These are phyloP conservation scores for Papilio helenus DNA, from an alignment of 1,140 invertebrate genomes.

Conservation along the genomic window DNA sequence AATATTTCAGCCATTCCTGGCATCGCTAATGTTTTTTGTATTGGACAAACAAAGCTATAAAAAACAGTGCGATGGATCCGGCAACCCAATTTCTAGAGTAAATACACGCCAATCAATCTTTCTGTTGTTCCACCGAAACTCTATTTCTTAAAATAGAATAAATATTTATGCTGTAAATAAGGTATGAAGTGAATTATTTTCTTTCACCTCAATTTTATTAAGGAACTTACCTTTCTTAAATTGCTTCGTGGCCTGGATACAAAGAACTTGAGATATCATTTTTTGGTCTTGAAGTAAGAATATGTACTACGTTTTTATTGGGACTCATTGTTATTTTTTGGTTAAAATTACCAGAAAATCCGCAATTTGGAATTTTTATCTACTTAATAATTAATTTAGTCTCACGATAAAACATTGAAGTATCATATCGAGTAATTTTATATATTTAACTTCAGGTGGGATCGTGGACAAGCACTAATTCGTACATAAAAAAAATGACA, in stretches of 20 bases:
- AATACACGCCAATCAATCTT: constrained; percentile 39
- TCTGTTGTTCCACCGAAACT: constrained; percentile 28
- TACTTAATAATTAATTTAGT: too few species aligned
- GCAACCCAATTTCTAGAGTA: constrained; percentile 39
- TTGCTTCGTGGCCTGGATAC: neutral
- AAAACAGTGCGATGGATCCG: constrained; percentile 32
- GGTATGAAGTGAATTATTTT: constrained; percentile 10
- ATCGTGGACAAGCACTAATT: too few species aligned
- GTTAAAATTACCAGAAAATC: too few species aligned
- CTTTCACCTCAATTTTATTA: constrained; percentile 12
- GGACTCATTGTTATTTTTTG: too few species aligned
- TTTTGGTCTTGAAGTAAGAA: neutral
- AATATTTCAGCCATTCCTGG: neutral
- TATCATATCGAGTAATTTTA: too few species aligned
- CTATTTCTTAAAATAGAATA: constrained; percentile 36
- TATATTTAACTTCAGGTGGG: too few species aligned
- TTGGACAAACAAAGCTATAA: constrained; percentile 40
- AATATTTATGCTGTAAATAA: constrained; percentile 25
- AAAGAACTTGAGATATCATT: neutral
- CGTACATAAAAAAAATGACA: too few species aligned
- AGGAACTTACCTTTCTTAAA: neutral
- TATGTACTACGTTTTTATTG: neutral
- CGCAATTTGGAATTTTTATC: too few species aligned
- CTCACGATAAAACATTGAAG: too few species aligned
- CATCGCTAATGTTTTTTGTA: constrained; percentile 21